phyloP scores from a whole-genome alignment of 2,113 vertebrate species.

The Verasper variegatus region DNA sequence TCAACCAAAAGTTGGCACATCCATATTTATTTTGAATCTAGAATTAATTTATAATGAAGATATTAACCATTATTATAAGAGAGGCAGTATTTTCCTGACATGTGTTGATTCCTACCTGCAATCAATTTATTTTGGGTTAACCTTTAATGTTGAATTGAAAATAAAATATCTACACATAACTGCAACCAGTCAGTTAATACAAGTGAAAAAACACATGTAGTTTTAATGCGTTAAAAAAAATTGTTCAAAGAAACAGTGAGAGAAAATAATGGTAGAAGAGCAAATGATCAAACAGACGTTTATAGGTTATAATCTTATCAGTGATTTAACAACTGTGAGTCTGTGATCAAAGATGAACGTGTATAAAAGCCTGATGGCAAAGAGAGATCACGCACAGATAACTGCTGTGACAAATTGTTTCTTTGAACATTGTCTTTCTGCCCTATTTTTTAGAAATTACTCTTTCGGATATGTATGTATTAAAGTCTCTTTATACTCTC shows the following conservation, averaged over 20 bases:
- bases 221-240: no score
- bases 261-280: neutral
- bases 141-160: no score
- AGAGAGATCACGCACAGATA: constrained; percentile 47
- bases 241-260: neutral
- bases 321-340: constrained; percentile 22
- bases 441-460: constrained; percentile 23
- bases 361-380: constrained; percentile 34
- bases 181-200: no score
- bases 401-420: constrained; percentile 40
- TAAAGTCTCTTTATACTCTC: constrained; percentile 3
- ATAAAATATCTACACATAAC: no score
- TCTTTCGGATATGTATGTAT: neutral
- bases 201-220: no score
- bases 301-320: constrained; percentile 42
- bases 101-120: no score
- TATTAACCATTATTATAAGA: no score
- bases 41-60: no score
- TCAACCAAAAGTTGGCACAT: no score
- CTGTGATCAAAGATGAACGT: constrained; percentile 48
- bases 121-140: no score
- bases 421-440: constrained; percentile 52
- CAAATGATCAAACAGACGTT: constrained; percentile 11
- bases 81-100: no score
- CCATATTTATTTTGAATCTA: no score